These are phyloP conservation scores for Cerastis leucographa DNA, from an alignment of 2,888 invertebrate genomes.

Conservation along the genomic window DNA sequence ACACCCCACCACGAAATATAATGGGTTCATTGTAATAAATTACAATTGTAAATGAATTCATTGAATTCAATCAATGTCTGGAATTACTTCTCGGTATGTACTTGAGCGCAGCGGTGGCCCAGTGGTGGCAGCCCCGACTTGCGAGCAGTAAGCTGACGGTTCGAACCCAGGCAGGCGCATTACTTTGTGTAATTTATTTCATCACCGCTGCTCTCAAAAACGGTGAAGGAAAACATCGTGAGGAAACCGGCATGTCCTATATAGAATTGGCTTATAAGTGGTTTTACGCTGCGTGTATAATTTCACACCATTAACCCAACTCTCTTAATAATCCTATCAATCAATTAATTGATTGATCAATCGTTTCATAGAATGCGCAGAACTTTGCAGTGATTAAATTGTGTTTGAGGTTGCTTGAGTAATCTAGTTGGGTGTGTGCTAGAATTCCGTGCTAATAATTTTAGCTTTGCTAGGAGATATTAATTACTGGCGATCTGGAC, in stretches of 20 bases:
- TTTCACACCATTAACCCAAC: slow-evolving; percentile 49
- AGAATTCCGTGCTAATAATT: slow-evolving; percentile 16
- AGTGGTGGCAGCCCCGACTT: too few species aligned
- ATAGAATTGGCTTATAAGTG: slow-evolving; percentile 41
- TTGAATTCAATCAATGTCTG: slow-evolving; percentile 51
- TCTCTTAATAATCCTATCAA: slow-evolving; percentile 51
- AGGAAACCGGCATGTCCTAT: too few species aligned
- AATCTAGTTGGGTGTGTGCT: slow-evolving; percentile 16
- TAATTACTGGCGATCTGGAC: background rate
- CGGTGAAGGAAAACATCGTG: too few species aligned
- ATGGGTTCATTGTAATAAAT: slow-evolving; percentile 64
- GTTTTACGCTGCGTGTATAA: slow-evolving; percentile 31
- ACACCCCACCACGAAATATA: slow-evolving; percentile 45
- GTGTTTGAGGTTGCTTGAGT: slow-evolving; percentile 35
- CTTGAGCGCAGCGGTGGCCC: too few species aligned
- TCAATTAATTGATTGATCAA: slow-evolving; percentile 55
- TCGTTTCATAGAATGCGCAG: slow-evolving; percentile 34
- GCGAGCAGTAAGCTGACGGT: too few species aligned
- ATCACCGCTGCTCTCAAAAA: too few species aligned
- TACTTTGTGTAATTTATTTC: too few species aligned
- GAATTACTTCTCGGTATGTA: slow-evolving; percentile 48
- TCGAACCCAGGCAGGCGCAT: too few species aligned
- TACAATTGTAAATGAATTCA: slow-evolving; percentile 66
- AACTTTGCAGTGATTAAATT: slow-evolving; percentile 38
- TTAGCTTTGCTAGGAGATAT: background rate